phyloP scores from a whole-genome alignment of 2,888 invertebrate genomes.

The Aethes cnicana region DNA sequence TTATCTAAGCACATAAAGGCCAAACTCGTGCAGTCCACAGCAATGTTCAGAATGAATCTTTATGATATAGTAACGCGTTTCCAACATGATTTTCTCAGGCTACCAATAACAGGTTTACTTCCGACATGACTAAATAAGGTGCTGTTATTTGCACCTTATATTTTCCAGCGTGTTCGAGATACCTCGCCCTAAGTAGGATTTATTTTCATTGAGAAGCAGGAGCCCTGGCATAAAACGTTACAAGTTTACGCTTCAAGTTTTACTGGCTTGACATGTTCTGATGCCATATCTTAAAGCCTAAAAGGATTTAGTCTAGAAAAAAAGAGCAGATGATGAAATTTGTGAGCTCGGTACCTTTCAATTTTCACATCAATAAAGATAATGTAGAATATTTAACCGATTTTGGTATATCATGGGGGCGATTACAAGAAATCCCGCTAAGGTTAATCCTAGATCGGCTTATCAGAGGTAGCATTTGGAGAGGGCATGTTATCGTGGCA shows the following conservation, averaged over 20 bases:
- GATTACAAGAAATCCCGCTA: constrained; percentile 53
- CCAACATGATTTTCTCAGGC: constrained; percentile 70
- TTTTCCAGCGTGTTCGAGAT: constrained; percentile 49
- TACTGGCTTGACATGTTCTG: constrained; percentile 11
- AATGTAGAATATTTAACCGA: constrained; percentile 48
- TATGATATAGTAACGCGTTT: constrained; percentile 69
- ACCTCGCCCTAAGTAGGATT: constrained; percentile 46
- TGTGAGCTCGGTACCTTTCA: constrained; percentile 54
- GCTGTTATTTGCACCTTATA: constrained; percentile 70
- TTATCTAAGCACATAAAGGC: constrained; percentile 33
- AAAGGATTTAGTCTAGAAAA: constrained; percentile 41
- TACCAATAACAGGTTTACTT: constrained; percentile 68
- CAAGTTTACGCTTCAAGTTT: constrained; percentile 12
- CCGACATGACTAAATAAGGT: constrained; percentile 72
- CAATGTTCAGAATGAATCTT: constrained; percentile 69
- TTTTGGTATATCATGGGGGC: constrained; percentile 45
- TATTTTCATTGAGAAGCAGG: constrained; percentile 54
- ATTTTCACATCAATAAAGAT: constrained; percentile 66
- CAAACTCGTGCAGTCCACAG: constrained; percentile 57
- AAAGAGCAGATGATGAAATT: constrained; percentile 55
- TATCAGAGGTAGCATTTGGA: constrained; percentile 4
- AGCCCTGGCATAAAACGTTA: constrained; percentile 32
- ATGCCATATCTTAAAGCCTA: constrained; percentile 21
- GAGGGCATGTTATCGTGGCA: too few species aligned
- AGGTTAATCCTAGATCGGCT: constrained; percentile 48